A percentile compares a stretch with the other conserved stretches of the same genome.
Evolutionary conservation across 2,888 invertebrate genomes (phyloP).

Genomic region (Listrodromus nycthemerus): DNA sequence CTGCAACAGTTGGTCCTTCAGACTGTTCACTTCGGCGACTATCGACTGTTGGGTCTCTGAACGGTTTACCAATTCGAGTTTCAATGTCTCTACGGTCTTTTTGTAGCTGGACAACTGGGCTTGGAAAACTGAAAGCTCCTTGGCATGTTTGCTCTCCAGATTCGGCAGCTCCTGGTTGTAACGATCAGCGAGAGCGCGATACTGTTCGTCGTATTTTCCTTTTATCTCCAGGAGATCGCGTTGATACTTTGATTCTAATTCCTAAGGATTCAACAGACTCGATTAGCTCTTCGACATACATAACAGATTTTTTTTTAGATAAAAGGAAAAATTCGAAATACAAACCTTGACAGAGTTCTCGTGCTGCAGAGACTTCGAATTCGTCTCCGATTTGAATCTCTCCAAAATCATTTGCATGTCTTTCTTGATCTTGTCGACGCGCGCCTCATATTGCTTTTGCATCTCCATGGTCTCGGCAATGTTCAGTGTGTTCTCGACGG

Average conservation of each 20-base stretch:
- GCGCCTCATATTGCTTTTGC: slow-evolving; percentile 78
- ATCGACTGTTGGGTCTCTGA: slow-evolving; percentile 75
- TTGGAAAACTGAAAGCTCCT: slow-evolving; percentile 80
- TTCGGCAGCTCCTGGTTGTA: slow-evolving; percentile 77
- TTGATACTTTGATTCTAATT: slow-evolving; percentile 74
- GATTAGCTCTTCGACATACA: not conserved
- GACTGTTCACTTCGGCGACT: slow-evolving; percentile 72
- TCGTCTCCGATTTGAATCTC: slow-evolving; percentile 77
- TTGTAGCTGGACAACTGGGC: slow-evolving; percentile 78
- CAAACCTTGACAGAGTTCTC: slow-evolving; percentile 76
- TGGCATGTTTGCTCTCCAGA: slow-evolving; percentile 79
- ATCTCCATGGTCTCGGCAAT: slow-evolving; percentile 75
- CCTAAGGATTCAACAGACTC: slow-evolving; percentile 66
- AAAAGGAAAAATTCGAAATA: not conserved
- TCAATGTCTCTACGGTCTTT: slow-evolving; percentile 79
- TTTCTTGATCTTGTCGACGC: slow-evolving; percentile 80
- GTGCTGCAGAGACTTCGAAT: slow-evolving; percentile 73
- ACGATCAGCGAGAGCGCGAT: slow-evolving; percentile 74
- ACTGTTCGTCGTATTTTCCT: slow-evolving; percentile 75
- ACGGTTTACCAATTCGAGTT: slow-evolving; percentile 77
- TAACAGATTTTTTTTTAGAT: not conserved
- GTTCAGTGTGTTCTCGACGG: slow-evolving; percentile 73
- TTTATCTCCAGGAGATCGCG: slow-evolving; percentile 74
- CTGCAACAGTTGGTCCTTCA: slow-evolving; percentile 74
- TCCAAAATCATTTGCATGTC: slow-evolving; percentile 80